A percentile compares a stretch with the other conserved stretches of the same genome.
Conservation (phyloP, 1,140 invertebrate genomes). For the Capitella teleta region DNA sequence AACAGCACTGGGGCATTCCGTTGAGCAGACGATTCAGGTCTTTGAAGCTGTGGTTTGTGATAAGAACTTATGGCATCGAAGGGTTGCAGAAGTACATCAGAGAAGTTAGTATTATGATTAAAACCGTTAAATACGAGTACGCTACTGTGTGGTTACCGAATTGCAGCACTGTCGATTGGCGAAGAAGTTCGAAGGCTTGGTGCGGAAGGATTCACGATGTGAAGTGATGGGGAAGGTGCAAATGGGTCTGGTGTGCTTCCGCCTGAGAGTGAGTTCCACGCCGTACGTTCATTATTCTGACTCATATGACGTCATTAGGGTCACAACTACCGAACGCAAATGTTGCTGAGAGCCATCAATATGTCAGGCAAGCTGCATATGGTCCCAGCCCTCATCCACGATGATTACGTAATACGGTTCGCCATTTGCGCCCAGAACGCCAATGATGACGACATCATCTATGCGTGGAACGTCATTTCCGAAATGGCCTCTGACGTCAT, state of each 20-base stretch:
- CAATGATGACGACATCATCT: constrained; percentile 71
- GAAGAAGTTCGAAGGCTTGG: constrained; percentile 78
- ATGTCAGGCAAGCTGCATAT: constrained; percentile 93
- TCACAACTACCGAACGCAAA: constrained; percentile 82
- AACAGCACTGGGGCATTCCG: constrained; percentile 92
- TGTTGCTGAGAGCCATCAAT: constrained; percentile 84
- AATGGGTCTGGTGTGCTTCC: constrained; percentile 84
- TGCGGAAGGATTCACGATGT: constrained; percentile 76
- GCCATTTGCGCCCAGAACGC: constrained; percentile 84
- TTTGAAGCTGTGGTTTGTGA: constrained; percentile 94
- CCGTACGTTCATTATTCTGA: no score
- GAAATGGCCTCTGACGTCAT: constrained; percentile 8
- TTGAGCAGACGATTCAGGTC: constrained; percentile 84
- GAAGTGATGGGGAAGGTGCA: constrained; percentile 90
- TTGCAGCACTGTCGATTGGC: constrained; percentile 73
- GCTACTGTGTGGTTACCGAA: neutral
- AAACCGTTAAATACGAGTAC: neutral
- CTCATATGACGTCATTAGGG: constrained; percentile 54
- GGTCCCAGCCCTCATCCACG: constrained; percentile 83
- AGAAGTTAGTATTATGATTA: constrained; percentile 41
- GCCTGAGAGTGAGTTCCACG: constrained; percentile 56
- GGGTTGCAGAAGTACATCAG: constrained; percentile 87
- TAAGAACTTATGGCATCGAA: constrained; percentile 83
- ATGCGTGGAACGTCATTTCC: constrained; percentile 76
- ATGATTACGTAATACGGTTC: constrained; percentile 76